Evolutionary conservation across 2,888 invertebrate species (phyloP).

Genomic region (Teleiodes luculella): DNA sequence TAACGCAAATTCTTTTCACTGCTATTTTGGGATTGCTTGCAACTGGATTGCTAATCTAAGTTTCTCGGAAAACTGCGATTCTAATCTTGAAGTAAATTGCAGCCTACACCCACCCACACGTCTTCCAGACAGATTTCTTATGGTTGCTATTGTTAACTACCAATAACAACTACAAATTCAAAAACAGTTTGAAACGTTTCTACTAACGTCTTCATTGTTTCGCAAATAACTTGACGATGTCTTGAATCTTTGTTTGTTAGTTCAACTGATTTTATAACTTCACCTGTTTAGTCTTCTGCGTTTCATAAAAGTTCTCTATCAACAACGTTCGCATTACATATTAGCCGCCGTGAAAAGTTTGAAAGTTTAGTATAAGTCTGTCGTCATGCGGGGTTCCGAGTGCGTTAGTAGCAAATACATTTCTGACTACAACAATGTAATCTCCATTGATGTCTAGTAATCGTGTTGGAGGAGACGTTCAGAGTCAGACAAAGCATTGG

Average conservation of each 20-base stretch:
- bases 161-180: neutral
- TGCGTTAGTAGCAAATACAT: slow-evolving; percentile 11
- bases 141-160: too few relatives aligned
- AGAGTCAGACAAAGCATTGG: neutral
- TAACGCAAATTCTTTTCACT: slow-evolving; percentile 37
- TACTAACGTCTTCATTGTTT: slow-evolving; percentile 6
- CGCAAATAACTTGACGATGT: neutral
- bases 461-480: neutral
- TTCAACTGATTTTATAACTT: slow-evolving; percentile 19
- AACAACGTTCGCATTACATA: slow-evolving; percentile 36
- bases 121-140: too few relatives aligned
- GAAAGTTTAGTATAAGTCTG: slow-evolving; percentile 33
- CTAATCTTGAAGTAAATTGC: slow-evolving; percentile 29
- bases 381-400: slow-evolving; percentile 22
- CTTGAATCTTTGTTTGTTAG: slow-evolving; percentile 17
- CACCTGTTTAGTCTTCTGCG: slow-evolving; percentile 49
- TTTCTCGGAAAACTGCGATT: slow-evolving; percentile 30
- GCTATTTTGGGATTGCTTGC: slow-evolving; percentile 48
- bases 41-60: slow-evolving; percentile 21
- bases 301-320: slow-evolving; percentile 20
- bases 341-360: slow-evolving; percentile 41
- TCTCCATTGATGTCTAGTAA: neutral
- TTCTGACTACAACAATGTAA: neutral
- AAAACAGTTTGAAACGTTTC: neutral
- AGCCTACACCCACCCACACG: slow-evolving; percentile 20